phyloP scores from a whole-genome alignment of 2,888 invertebrate species.

The Papilio demoleus region DNA sequence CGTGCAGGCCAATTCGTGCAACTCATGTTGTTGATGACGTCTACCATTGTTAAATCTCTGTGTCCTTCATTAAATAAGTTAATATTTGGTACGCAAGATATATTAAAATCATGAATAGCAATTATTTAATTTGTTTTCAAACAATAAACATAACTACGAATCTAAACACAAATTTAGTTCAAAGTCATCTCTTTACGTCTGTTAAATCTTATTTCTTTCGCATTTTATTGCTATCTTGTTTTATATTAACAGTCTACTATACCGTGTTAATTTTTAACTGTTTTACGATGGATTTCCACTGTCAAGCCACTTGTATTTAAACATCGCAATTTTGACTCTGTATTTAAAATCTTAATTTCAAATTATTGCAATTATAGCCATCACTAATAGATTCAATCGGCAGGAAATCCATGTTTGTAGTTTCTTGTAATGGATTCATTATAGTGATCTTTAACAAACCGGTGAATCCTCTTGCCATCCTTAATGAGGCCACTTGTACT shows the following conservation, averaged over 20 bases:
- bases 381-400: background rate
- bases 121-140: background rate
- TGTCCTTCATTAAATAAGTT: background rate
- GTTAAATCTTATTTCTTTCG: constrained; percentile 22
- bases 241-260: constrained; percentile 5
- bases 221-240: constrained; percentile 27
- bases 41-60: too few relatives aligned
- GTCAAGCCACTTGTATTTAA: background rate
- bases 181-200: constrained; percentile 33
- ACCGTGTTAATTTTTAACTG: too few relatives aligned
- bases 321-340: background rate
- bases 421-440: constrained; percentile 29
- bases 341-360: background rate
- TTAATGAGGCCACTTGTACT: constrained; percentile 10
- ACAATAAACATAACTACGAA: constrained; percentile 9
- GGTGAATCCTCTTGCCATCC: constrained; percentile 29
- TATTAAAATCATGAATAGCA: background rate
- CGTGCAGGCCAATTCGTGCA: too few relatives aligned
- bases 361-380: background rate
- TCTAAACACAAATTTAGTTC: constrained; percentile 25
- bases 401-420: constrained; percentile 23
- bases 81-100: background rate
- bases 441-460: constrained; percentile 39
- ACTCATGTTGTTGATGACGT: too few relatives aligned
- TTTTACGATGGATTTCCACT: background rate